Evolutionary conservation across 2,888 invertebrate genomes (phyloP), one percentile per base, ranked within the genome.

Genomic region (Exephanes ischioxanthus): DNA sequence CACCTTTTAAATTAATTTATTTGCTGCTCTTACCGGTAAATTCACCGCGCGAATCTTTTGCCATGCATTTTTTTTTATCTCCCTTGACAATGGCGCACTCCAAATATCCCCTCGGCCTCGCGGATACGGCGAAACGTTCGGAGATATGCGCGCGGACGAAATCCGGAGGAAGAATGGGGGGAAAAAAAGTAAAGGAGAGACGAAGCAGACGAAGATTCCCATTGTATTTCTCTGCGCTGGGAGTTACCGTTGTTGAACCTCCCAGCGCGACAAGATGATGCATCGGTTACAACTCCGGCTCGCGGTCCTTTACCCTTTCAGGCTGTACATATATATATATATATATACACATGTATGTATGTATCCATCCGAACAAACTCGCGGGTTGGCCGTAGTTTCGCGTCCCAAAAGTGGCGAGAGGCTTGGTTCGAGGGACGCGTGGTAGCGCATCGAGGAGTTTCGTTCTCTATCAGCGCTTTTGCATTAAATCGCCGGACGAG

Each of bases 181-280:
- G 51, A 1, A 19, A 11, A 11, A 68, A 7, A 1, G 70, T 58
- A 51, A 63, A 79, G 70, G 51, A 80, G 72, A 37, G 66, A 37
- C 22, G 37, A 37, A n/a, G 71, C 30, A 22, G 45, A 45, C 70
- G 48, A 75, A 78, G 68, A 82, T 82, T 66, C 75, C 85, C 75
- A 85, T 85, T 85, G 85, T 85, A 85, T 81, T 85, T 82, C 81
- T 80, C 41, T 22, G 37, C n/a, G 22, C 19, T 53, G 70, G 70
- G 58, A 48, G 58, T 55, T 22, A 61, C 19, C 22, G 63, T 78
- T 81, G 48, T 78, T 89, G 90, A 92, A 92, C 93, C 92, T 92
- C 92, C 92, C 91, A 92, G 89, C 92, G 93, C 92, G 93, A 93
- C 92, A 92, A 92, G 91, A 93, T 92, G 93, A 93, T 92, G 92